phyloP scores from a whole-genome alignment of 1,140 invertebrate species.

The Bombus impatiens region DNA sequence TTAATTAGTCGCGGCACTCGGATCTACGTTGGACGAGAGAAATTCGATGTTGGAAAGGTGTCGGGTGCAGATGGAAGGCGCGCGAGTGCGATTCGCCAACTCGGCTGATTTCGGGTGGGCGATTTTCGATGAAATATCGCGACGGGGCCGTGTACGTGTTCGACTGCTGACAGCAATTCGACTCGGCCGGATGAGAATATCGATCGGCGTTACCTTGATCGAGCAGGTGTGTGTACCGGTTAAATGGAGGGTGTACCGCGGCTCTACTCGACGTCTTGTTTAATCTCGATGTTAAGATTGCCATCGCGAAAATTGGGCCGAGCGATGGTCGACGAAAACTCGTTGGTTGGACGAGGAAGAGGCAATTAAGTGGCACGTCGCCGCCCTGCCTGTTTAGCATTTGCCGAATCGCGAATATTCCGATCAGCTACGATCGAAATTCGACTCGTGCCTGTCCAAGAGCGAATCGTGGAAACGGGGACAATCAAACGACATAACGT shows the following conservation, averaged over 20 bases:
- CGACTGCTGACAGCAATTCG: not conserved
- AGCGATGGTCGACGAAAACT: not conserved
- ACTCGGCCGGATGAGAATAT: constrained; percentile 2
- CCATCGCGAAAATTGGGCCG: constrained; percentile 20
- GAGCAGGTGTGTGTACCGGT: constrained; percentile 17
- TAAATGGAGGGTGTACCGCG: not conserved
- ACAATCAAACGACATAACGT: constrained; percentile 8
- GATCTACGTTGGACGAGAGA: not conserved
- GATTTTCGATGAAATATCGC: constrained; percentile 46
- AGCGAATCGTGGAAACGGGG: constrained; percentile 13
- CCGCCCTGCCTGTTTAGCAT: not conserved
- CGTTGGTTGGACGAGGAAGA: constrained; percentile 2
- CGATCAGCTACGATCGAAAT: not conserved
- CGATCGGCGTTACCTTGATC: not conserved
- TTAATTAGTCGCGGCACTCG: too few relatives aligned
- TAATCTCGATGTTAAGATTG: constrained; percentile 39
- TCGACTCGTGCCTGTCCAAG: not conserved
- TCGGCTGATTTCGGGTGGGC: not conserved
- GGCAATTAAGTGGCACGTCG: constrained; percentile 35
- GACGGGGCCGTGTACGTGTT: not conserved
- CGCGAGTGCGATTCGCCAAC: not conserved
- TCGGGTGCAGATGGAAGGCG: not conserved
- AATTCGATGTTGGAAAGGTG: not conserved
- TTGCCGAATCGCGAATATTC: not conserved
- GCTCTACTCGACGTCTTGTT: not conserved